These are phyloP conservation scores for Symphodus melops DNA, from an alignment of 2,113 vertebrate genomes.

Conservation along the genomic window DNA sequence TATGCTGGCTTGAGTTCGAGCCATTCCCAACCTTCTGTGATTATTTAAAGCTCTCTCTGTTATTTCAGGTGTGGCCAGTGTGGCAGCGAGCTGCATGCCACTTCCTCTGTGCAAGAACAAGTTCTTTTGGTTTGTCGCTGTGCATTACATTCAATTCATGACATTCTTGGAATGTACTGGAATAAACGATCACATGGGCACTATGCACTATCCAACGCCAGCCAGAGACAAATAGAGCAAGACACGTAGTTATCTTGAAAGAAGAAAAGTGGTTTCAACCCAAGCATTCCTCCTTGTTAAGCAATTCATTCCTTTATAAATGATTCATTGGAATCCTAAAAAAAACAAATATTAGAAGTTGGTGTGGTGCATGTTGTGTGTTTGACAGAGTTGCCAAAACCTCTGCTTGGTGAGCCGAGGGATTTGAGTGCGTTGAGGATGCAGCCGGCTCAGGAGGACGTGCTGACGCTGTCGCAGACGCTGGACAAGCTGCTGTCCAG, in stretches of 20 bases:
- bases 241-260: conserved; percentile 16
- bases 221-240: conserved; percentile 8
- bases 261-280: conserved; percentile 24
- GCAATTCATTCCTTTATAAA: conserved; percentile 13
- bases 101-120: conserved; percentile 57
- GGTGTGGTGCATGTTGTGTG: conserved; percentile 16
- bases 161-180: conserved; percentile 50
- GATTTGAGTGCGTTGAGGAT: conserved; percentile 83
- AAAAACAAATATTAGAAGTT: conserved; percentile 55
- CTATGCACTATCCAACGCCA: conserved; percentile 2
- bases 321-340: conserved; percentile 25
- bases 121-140: conserved; percentile 55
- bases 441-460: conserved; percentile 87
- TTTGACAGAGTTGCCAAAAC: conserved; percentile 84
- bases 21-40: conserved; percentile 40
- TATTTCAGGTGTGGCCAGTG: conserved; percentile 80
- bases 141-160: conserved; percentile 40
- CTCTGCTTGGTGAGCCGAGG: conserved; percentile 81
- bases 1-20: conserved; percentile 48
- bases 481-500: conserved; percentile 88
- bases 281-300: conserved; percentile 37
- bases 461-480: conserved; percentile 86
- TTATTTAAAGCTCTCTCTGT: conserved; percentile 70
- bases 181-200: conserved; percentile 34
- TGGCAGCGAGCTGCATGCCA: conserved; percentile 56